phyloP scores from a whole-genome alignment of 2,888 invertebrate species.

The Andrena camellia region DNA sequence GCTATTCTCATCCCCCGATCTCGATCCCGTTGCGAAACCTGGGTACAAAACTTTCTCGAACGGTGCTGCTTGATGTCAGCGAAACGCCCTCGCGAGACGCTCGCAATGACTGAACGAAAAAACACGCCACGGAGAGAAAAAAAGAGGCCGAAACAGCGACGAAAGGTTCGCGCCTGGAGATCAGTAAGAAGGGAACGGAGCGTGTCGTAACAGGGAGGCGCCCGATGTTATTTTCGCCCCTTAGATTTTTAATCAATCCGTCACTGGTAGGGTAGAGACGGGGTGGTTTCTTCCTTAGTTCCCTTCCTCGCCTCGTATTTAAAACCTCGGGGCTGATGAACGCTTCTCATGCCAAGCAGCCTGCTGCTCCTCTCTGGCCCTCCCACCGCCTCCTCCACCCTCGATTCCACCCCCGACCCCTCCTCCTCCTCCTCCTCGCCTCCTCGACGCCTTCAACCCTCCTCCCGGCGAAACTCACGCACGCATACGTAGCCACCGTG shows the following conservation, averaged over 20 bases:
- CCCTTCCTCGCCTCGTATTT: conserved; percentile 84
- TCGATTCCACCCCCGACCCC: conserved; percentile 64
- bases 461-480: conserved; percentile 57
- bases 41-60: neutral
- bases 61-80: neutral
- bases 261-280: conserved; percentile 81
- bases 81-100: neutral
- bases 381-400: conserved; percentile 69
- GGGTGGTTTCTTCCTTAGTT: conserved; percentile 82
- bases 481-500: conserved; percentile 63
- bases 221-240: conserved; percentile 81
- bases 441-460: conserved; percentile 21
- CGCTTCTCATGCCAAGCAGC: conserved; percentile 84
- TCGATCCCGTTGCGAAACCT: neutral
- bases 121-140: neutral
- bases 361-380: conserved; percentile 69
- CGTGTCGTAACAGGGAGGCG: conserved; percentile 64
- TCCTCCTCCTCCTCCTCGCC: conserved; percentile 39
- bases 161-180: conserved; percentile 20
- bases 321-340: conserved; percentile 86
- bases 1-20: too few relatives aligned
- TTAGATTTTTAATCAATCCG: conserved; percentile 85
- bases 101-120: neutral
- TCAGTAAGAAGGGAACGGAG: conserved; percentile 39
- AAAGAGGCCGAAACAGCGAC: neutral